Conservation (phyloP, 2,797 vertebrate species). For the Argentina silus region DNA sequence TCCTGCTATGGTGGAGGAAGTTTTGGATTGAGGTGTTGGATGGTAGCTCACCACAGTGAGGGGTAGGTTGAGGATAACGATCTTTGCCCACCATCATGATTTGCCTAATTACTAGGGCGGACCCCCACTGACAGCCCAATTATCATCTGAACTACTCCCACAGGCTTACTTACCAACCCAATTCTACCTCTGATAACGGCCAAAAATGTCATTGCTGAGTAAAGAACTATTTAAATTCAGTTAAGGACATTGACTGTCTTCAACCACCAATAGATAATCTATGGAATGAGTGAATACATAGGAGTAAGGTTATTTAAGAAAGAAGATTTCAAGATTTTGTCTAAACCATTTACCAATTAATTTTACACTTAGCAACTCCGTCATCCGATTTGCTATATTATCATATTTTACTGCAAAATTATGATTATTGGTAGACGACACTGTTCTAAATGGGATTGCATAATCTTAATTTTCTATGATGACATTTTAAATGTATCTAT, state of each 20-base stretch:
- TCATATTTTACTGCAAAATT: background rate
- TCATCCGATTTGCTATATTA: background rate
- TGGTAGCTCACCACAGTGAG: slow-evolving; percentile 27
- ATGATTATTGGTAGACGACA: too few relatives aligned
- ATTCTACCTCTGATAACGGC: slow-evolving; percentile 51
- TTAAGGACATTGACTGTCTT: background rate
- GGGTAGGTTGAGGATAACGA: background rate
- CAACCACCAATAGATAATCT: background rate
- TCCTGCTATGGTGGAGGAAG: too few relatives aligned
- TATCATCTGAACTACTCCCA: slow-evolving; percentile 48
- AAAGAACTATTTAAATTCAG: background rate
- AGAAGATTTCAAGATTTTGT: too few relatives aligned
- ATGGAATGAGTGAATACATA: background rate
- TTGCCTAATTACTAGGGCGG: slow-evolving; percentile 64
- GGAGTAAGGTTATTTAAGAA: too few relatives aligned
- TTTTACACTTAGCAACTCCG: background rate
- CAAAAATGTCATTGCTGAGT: slow-evolving; percentile 19
- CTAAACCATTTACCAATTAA: background rate
- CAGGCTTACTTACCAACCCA: slow-evolving; percentile 27
- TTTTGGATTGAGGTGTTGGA: slow-evolving; percentile 4
- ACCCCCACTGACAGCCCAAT: slow-evolving; percentile 49
- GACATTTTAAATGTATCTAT: background rate
- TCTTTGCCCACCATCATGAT: slow-evolving; percentile 21
- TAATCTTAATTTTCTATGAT: background rate
- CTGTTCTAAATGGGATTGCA: background rate